These are phyloP conservation scores for Penaeus monodon DNA, from an alignment of 2,888 invertebrate genomes.

Conservation along the genomic window DNA sequence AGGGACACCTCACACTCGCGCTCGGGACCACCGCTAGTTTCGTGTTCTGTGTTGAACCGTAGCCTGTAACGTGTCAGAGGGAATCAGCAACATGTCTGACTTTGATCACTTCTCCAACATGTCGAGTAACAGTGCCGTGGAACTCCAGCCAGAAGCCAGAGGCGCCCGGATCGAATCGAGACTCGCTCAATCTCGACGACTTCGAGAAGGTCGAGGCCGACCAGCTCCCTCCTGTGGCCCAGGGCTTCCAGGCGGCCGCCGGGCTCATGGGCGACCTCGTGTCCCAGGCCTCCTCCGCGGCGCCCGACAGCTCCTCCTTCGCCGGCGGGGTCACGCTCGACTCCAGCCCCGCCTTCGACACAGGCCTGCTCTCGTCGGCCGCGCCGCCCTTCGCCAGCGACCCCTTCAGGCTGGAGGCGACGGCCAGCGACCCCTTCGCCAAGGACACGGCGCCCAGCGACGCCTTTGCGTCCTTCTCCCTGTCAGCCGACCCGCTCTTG, in stretches of 20 bases:
- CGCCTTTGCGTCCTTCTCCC: neutral
- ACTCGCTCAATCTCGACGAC: conserved; percentile 61
- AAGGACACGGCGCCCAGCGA: neutral
- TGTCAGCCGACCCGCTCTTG: conserved; percentile 4
- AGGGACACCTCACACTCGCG: conserved; percentile 18
- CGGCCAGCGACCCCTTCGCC: conserved; percentile 2
- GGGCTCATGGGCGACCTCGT: conserved; percentile 42
- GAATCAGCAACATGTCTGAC: conserved; percentile 33
- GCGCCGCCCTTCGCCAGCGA: neutral
- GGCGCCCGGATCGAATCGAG: conserved; percentile 54
- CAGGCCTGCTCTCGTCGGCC: conserved; percentile 5
- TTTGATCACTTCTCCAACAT: conserved; percentile 32
- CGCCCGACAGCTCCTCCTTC: neutral
- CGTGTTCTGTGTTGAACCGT: conserved; percentile 17
- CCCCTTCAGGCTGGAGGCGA: conserved; percentile 16
- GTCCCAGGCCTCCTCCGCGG: conserved; percentile 22
- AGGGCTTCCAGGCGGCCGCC: conserved; percentile 23
- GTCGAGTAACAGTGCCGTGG: neutral
- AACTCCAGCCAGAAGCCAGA: neutral
- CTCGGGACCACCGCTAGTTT: conserved; percentile 8
- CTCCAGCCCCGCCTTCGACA: neutral
- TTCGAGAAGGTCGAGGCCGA: conserved; percentile 64
- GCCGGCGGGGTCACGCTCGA: neutral
- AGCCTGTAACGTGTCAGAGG: conserved; percentile 9
- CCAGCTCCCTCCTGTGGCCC: conserved; percentile 37